Percentiles rank a stretch among this genome's conserved stretches.
Evolutionary conservation across 2,888 invertebrate species (phyloP).

Genomic region (Rotaria magnacalcarata): DNA sequence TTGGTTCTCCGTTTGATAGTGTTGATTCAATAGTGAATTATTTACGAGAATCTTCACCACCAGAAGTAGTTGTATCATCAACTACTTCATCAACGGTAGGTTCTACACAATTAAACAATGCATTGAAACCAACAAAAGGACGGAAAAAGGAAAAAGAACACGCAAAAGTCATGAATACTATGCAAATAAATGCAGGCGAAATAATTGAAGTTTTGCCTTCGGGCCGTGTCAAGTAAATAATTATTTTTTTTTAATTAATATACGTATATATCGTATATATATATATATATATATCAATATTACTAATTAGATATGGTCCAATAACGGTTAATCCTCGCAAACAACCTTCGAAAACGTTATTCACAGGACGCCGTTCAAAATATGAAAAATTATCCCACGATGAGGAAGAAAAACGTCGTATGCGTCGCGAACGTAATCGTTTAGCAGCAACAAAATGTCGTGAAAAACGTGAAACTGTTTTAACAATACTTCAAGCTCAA

Average conservation of each 20-base stretch:
- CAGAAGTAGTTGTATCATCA: not conserved
- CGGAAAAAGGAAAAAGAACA: not conserved
- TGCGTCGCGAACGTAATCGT: conserved; percentile 2
- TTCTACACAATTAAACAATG: not conserved
- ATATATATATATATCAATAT: not conserved
- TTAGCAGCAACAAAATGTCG: conserved; percentile 24
- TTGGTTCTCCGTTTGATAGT: not conserved
- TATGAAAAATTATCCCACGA: not conserved
- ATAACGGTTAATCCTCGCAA: conserved; percentile 13
- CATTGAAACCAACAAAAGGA: not conserved
- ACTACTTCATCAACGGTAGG: not conserved
- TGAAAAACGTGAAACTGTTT: conserved; percentile 31
- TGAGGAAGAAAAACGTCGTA: conserved; percentile 18
- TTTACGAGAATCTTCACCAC: not conserved
- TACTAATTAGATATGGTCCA: not conserved
- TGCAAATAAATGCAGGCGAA: too few species aligned
- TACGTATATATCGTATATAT: not conserved
- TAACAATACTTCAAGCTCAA: not conserved
- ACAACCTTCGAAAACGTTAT: conserved; percentile 12
- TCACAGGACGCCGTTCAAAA: conserved; percentile 24
- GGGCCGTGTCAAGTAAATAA: not conserved
- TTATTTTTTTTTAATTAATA: not conserved
- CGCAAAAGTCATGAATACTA: not conserved
- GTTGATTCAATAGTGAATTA: not conserved
- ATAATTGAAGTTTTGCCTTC: not conserved